Evolutionary conservation across 2,888 invertebrate genomes (phyloP).

Genomic region (Bimastos eiseni): DNA sequence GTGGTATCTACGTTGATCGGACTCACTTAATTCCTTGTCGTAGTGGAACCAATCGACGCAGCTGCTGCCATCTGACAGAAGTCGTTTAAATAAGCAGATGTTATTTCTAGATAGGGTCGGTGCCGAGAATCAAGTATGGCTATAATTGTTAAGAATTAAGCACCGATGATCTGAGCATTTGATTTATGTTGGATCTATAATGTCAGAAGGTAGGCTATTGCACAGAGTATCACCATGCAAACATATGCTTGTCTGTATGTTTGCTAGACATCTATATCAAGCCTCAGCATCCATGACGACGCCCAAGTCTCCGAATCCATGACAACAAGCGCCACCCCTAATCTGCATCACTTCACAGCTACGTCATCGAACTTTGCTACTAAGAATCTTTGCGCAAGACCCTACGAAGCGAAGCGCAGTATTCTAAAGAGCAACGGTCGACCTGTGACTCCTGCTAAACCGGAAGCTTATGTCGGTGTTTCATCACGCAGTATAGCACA

Average conservation of each 20-base stretch:
- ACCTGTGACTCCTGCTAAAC: not conserved
- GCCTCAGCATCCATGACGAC: constrained; percentile 13
- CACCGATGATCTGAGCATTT: not conserved
- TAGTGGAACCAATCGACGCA: too few species aligned
- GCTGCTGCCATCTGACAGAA: too few species aligned
- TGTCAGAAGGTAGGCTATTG: not conserved
- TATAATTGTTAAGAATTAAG: not conserved
- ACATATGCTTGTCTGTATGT: not conserved
- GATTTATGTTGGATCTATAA: too few species aligned
- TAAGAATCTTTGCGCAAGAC: not conserved
- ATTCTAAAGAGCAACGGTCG: not conserved
- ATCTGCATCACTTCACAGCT: not conserved
- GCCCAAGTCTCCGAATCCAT: not conserved
- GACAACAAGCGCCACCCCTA: not conserved
- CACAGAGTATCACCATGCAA: not conserved
- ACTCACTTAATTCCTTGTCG: too few species aligned
- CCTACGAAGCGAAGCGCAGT: not conserved
- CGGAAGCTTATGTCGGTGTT: not conserved
- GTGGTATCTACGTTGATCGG: too few species aligned
- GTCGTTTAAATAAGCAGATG: too few species aligned
- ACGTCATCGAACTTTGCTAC: not conserved
- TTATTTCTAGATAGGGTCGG: too few species aligned
- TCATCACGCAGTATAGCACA: not conserved
- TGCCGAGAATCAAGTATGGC: not conserved
- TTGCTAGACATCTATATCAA: not conserved